Base-by-base conservation (phyloP, 2,797 vertebrate species). In the Mareca penelope region DNA sequence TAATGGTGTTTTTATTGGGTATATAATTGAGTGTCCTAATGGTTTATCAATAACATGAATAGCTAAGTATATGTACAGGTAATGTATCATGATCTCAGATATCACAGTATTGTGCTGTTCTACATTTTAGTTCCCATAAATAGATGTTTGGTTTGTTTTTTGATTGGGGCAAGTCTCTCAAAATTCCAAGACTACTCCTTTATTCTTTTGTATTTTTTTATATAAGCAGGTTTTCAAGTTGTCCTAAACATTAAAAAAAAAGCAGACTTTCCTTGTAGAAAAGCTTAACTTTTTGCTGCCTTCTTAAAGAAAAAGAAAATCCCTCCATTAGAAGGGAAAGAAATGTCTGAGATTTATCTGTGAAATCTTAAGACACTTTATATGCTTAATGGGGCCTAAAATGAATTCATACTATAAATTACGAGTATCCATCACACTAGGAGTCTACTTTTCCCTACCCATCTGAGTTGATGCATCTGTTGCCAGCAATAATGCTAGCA, bases 11-110 rank as follows among this genome's bases (percentile, higher is more conserved):
- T 96, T 97, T 97, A 97, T 97, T 97, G 95, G 97, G 96, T 98
- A 96, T 98, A 98, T 97, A 97, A 97, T 96, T 94, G 94, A 98
- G 97, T 98, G 98, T 98, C 98, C 98, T 97, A 97, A 97, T 97
- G 97, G 98, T 98, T 98, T 98, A 96, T 98, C 96, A 98, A 97
- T 98, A 98, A 97, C 98, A 97, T 97, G 97, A 97, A 95, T 97
- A 96, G 93, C 94, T 95, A 94, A 81, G 70, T 93, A 86, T 88
- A 94, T 93, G 65, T 98, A 97, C 96, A 97, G 94, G 71, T 97
- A 95, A 97, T 90, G 97, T 95, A 96, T 97, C 97, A 96, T 90
- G 97, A 97, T 94, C 90, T 95, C 94, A 91, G 73, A 95, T 96
- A 94, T 95, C 90, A 82, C 96, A 85, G 88, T 97, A 90, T 97